Evolutionary conservation across 1,140 invertebrate species (phyloP).

Genomic region (Tenebrio molitor): DNA sequence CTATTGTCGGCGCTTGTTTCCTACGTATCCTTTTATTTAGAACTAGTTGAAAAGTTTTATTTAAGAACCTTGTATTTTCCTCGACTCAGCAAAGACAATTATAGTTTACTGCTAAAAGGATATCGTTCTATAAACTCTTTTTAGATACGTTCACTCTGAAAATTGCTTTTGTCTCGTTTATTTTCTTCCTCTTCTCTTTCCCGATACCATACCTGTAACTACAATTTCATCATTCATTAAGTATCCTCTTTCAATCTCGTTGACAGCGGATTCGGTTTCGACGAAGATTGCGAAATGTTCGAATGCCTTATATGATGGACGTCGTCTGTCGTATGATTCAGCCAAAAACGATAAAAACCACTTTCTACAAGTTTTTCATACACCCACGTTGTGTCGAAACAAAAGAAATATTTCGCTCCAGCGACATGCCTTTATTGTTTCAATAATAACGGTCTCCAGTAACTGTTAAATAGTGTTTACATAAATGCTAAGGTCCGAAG

Average conservation of each 20-base stretch:
- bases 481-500: not conserved
- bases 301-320: conserved; percentile 11
- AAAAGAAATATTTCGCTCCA: conserved; percentile 2
- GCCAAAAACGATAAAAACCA: conserved; percentile 27
- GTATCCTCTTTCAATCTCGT: not conserved
- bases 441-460: not conserved
- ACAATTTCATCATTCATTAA: no score
- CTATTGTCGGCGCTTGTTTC: conserved; percentile 27
- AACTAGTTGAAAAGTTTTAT: conserved; percentile 35
- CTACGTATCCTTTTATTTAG: conserved; percentile 17
- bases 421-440: conserved; percentile 1
- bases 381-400: not conserved
- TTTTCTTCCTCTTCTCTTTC: conserved; percentile 6
- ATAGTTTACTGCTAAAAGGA: conserved; percentile 36
- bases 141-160: not conserved
- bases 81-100: conserved; percentile 30
- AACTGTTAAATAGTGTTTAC: conserved; percentile 24
- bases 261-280: conserved; percentile 8
- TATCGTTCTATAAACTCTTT: conserved; percentile 11
- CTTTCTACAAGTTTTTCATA: conserved; percentile 20
- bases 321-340: not conserved
- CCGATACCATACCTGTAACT: not conserved
- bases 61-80: conserved; percentile 23
- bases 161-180: conserved; percentile 25
- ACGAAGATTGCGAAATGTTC: no score